These are phyloP conservation scores for Drosophila oshimai DNA, from an alignment of 1,140 invertebrate species.

Conservation along the genomic window DNA sequence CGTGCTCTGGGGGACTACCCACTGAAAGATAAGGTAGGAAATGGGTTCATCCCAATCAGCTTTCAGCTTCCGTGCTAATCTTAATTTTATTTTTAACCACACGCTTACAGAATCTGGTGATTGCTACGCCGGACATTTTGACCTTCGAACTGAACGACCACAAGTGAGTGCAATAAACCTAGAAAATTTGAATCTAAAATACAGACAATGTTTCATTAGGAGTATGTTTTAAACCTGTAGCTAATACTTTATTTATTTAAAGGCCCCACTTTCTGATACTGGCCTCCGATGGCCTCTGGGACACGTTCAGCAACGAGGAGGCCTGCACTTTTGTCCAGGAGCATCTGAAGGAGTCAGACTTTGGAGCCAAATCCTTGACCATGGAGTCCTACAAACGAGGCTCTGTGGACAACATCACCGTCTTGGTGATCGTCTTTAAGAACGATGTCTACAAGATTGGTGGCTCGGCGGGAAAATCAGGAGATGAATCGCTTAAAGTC, in stretches of 20 bases:
- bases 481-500: constrained; percentile 15
- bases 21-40: constrained; percentile 89
- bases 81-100: neutral
- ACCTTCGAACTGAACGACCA: constrained; percentile 95
- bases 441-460: constrained; percentile 83
- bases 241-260: neutral
- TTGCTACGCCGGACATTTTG: constrained; percentile 96
- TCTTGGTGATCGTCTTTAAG: constrained; percentile 94
- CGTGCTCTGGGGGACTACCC: constrained; percentile 97
- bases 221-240: no score
- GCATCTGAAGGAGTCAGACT: constrained; percentile 91
- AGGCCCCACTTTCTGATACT: constrained; percentile 94
- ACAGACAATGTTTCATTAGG: neutral
- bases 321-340: constrained; percentile 94
- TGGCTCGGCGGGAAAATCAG: constrained; percentile 2
- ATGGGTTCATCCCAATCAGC: constrained; percentile 3
- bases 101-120: constrained; percentile 89
- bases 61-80: neutral
- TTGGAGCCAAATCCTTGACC: constrained; percentile 94
- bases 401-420: constrained; percentile 97
- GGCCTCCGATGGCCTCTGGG: constrained; percentile 98
- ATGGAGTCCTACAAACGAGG: constrained; percentile 95
- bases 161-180: constrained; percentile 82
- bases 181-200: no score
- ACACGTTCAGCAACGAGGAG: constrained; percentile 97